A percentile compares a stretch with the other conserved stretches of the same genome.
Conservation (phyloP, 1,140 invertebrate species). For the Proales similis region DNA sequence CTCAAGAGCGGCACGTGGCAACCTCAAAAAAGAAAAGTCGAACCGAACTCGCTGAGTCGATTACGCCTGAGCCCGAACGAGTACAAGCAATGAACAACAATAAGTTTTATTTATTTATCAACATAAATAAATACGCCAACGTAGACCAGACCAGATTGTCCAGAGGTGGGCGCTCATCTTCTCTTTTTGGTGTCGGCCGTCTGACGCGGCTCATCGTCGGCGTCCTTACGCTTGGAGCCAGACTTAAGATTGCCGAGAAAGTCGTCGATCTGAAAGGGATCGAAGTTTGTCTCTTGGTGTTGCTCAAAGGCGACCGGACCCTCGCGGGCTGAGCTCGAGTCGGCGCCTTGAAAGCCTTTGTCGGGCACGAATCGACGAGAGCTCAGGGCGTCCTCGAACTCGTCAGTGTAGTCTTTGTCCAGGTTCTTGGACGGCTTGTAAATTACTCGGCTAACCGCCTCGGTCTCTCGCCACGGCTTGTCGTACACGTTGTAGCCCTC, state of each 20-base stretch:
- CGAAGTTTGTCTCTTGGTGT: slow-evolving; percentile 35
- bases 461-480: slow-evolving; percentile 64
- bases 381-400: slow-evolving; percentile 14
- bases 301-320: slow-evolving; percentile 37
- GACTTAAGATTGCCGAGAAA: slow-evolving; percentile 33
- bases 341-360: slow-evolving; percentile 26
- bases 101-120: too few species aligned
- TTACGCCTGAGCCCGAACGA: too few species aligned
- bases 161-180: too few species aligned
- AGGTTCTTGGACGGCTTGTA: slow-evolving; percentile 72
- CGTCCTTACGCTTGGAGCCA: too few species aligned
- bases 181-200: too few species aligned
- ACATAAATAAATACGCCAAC: too few species aligned
- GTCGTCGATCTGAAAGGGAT: slow-evolving; percentile 20
- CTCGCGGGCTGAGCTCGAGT: background rate
- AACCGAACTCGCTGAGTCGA: too few species aligned
- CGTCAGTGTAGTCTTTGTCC: slow-evolving; percentile 31
- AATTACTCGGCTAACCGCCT: slow-evolving; percentile 74
- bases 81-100: too few species aligned
- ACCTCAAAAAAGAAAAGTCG: too few species aligned
- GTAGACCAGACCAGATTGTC: too few species aligned
- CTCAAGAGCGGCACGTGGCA: too few species aligned
- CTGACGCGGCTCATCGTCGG: too few species aligned
- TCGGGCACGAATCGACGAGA: slow-evolving; percentile 20
- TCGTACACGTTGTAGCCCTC: slow-evolving; percentile 97